Evolutionary conservation across 2,888 invertebrate species (phyloP).

Genomic region (Hyalella azteca): DNA sequence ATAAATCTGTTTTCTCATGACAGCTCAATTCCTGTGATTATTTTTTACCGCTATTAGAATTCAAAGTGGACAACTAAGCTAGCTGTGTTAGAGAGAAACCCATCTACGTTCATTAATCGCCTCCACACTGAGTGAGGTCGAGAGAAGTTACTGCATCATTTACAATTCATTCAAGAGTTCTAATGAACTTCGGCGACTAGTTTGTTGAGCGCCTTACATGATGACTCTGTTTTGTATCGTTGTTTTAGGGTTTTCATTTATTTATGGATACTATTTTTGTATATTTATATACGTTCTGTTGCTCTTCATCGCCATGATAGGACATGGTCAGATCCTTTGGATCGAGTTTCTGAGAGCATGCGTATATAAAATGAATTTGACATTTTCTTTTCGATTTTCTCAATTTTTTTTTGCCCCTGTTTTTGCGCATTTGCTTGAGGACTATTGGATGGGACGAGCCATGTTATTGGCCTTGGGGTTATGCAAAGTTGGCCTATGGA

Average conservation of each 20-base stretch:
- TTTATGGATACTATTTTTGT: slow-evolving; percentile 23
- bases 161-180: neutral
- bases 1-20: slow-evolving; percentile 30
- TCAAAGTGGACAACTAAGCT: neutral
- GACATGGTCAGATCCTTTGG: neutral
- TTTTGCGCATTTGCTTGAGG: neutral
- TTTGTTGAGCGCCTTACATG: slow-evolving; percentile 3
- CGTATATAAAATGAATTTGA: too few species aligned
- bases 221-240: neutral
- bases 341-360: too few species aligned
- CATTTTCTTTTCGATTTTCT: neutral
- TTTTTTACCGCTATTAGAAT: neutral
- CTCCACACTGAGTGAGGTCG: neutral
- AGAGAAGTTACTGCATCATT: neutral
- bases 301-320: neutral
- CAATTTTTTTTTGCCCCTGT: neutral
- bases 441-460: slow-evolving; percentile 16
- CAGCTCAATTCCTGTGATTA: slow-evolving; percentile 28
- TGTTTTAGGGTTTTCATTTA: neutral
- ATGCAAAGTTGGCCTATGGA: slow-evolving; percentile 8
- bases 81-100: too few species aligned
- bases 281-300: slow-evolving; percentile 34
- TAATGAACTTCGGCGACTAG: neutral
- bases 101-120: too few species aligned
- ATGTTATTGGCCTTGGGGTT: slow-evolving; percentile 23